Conservation (phyloP, 1,140 invertebrate genomes). For the Platorchestia sp. region DNA sequence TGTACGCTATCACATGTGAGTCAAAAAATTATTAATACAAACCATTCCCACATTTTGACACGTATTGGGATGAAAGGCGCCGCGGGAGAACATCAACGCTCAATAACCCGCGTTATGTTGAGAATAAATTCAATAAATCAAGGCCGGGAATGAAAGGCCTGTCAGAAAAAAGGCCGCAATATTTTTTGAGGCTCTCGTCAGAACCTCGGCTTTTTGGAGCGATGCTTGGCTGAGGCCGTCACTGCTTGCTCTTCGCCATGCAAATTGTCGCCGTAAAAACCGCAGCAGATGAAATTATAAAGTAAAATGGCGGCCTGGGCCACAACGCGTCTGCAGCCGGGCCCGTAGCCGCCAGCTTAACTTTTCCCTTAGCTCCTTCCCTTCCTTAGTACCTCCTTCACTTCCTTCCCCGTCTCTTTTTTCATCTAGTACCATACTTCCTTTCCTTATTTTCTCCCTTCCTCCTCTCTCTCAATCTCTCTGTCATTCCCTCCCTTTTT, state of each 20-base stretch:
- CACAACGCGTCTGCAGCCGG: not conserved
- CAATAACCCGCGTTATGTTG: not conserved
- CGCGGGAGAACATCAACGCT: not conserved
- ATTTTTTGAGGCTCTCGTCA: not conserved
- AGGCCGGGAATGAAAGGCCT: not conserved
- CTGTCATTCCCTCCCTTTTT: not conserved
- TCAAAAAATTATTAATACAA: not conserved
- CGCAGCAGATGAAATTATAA: constrained; percentile 48
- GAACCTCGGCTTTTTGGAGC: not conserved
- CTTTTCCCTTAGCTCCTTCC: not conserved
- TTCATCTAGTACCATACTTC: too few relatives aligned
- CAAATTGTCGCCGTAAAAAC: constrained; percentile 52
- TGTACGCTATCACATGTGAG: not conserved
- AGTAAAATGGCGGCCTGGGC: constrained; percentile 35
- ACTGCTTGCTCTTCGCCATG: constrained; percentile 41
- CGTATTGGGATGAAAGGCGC: not conserved
- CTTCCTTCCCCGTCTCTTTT: too few relatives aligned
- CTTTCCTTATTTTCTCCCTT: not conserved
- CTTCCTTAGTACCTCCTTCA: not conserved
- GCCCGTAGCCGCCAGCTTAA: not conserved
- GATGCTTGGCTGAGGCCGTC: not conserved
- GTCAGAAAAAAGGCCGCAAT: not conserved
- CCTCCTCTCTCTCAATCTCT: not conserved
- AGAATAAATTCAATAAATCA: not conserved
- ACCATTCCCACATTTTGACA: not conserved